A percentile compares a stretch with the other conserved stretches of the same genome.
Evolutionary conservation across 2,113 vertebrate genomes (phyloP).

Genomic region (Phalacrocorax pelagicus): DNA sequence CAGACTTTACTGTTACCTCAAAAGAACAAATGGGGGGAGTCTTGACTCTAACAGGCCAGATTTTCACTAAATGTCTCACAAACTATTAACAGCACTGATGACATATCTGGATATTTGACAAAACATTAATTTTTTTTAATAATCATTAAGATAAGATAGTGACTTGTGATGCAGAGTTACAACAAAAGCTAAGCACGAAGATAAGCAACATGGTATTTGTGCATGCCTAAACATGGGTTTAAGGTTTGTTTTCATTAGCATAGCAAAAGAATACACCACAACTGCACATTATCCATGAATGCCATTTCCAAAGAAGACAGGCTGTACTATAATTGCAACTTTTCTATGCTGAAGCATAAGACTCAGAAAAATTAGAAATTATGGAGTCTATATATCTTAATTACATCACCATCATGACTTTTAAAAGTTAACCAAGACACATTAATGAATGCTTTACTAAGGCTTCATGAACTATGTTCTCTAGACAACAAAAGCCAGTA

Average conservation of each 20-base stretch:
- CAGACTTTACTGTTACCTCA: background rate
- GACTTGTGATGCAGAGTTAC: background rate
- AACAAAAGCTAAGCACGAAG: background rate
- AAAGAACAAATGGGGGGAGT: background rate
- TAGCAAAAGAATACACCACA: background rate
- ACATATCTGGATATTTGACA: background rate
- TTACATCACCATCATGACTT: background rate
- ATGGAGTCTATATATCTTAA: background rate
- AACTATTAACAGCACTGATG: background rate
- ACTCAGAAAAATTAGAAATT: background rate
- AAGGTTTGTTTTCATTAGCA: background rate
- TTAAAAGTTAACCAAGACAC: background rate
- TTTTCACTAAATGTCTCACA: background rate
- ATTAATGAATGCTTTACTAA: background rate
- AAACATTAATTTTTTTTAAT: background rate
- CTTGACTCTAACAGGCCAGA: background rate
- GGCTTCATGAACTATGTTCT: background rate
- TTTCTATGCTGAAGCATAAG: background rate
- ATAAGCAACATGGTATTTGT: background rate
- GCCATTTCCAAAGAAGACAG: background rate
- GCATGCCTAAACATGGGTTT: background rate
- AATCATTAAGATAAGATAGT: background rate
- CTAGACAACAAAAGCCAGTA: background rate
- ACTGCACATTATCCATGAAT: background rate
- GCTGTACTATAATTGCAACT: background rate